Conservation (phyloP, 2,797 vertebrate species). For the Remorina albescens region DNA sequence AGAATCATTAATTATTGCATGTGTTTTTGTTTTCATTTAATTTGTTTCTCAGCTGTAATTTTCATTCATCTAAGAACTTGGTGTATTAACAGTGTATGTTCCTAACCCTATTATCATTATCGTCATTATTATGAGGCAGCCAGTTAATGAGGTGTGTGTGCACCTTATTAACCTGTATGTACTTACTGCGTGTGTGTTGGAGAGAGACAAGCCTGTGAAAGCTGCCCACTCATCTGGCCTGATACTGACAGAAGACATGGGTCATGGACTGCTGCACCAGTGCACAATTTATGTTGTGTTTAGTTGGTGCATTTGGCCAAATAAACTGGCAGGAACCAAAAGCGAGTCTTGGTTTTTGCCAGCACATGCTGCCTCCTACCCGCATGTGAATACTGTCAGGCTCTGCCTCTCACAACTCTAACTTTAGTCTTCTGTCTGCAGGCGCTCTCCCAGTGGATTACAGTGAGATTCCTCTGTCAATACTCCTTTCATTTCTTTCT, state of each 20-base stretch:
- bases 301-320: slow-evolving; percentile 29
- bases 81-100: too few species aligned
- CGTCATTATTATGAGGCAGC: slow-evolving; percentile 4
- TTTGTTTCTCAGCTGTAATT: too few species aligned
- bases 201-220: slow-evolving; percentile 21
- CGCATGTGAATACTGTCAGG: slow-evolving; percentile 28
- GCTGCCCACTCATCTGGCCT: slow-evolving; percentile 44
- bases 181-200: not conserved
- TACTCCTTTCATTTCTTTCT: slow-evolving; percentile 52
- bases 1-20: too few species aligned
- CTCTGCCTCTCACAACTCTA: slow-evolving; percentile 24
- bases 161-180: slow-evolving; percentile 28
- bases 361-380: slow-evolving; percentile 8
- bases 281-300: slow-evolving; percentile 36
- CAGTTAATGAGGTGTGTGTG: slow-evolving; percentile 26
- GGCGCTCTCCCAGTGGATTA: slow-evolving; percentile 54
- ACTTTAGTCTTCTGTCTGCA: slow-evolving; percentile 24
- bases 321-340: slow-evolving; percentile 32
- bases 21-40: too few species aligned
- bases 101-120: too few species aligned
- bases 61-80: too few species aligned
- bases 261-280: slow-evolving; percentile 26
- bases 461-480: slow-evolving; percentile 50
- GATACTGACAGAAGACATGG: slow-evolving; percentile 17
- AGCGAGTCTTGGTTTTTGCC: not conserved